A percentile compares a stretch with the other conserved stretches of the same genome.
These are phyloP conservation scores for Alcedo quadribrachys DNA, from an alignment of 2,797 vertebrate species.

Conservation along the genomic window DNA sequence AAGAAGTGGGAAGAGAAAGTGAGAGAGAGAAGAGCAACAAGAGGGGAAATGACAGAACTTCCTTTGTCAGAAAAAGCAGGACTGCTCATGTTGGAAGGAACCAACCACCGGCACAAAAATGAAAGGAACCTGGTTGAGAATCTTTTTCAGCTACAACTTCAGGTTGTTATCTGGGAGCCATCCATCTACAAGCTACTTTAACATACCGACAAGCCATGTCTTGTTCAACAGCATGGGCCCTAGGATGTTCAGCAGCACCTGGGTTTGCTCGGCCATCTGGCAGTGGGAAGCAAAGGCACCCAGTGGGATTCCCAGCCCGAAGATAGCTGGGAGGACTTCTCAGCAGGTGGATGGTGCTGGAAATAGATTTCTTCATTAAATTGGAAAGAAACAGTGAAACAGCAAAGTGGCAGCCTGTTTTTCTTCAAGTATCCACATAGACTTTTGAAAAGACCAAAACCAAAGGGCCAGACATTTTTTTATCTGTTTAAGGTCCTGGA, in stretches of 20 bases:
- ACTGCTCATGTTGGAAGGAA: neutral
- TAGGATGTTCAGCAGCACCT: neutral
- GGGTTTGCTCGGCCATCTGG: fast-evolving
- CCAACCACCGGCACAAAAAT: neutral
- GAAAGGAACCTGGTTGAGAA: neutral
- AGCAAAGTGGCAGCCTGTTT: neutral
- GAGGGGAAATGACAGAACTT: neutral
- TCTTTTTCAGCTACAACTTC: neutral
- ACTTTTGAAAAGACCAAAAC: neutral
- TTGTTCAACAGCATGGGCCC: neutral
- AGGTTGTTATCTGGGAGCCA: neutral
- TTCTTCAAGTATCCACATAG: neutral
- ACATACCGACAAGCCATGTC: neutral
- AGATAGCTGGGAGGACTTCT: neutral
- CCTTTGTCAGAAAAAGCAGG: neutral
- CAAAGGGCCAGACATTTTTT: neutral
- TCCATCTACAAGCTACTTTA: neutral
- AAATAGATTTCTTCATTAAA: neutral
- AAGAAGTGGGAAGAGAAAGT: neutral
- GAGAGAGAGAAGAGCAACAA: neutral
- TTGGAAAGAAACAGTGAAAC: neutral
- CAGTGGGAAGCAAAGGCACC: neutral
- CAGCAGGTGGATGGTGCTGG: neutral
- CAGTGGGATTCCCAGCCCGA: neutral
- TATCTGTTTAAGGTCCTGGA: neutral